Conservation (phyloP, 2,797 vertebrate species). For the Pterois miles region DNA sequence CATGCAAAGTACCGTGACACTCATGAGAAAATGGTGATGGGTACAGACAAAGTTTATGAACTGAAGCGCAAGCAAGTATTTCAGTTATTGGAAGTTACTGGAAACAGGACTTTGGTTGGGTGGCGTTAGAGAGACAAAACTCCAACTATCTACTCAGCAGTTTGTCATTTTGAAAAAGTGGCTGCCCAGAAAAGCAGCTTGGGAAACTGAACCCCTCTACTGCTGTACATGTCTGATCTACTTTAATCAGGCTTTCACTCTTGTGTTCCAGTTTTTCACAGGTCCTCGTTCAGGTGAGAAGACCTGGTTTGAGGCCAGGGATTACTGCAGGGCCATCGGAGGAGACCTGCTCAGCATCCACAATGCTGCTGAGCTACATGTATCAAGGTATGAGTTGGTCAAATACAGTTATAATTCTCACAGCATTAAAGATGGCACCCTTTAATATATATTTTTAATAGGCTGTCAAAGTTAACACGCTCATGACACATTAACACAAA, state of each 20-base stretch:
- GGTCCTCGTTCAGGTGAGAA: conserved; percentile 73
- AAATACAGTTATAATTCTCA: not conserved
- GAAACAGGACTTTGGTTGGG: too few species aligned
- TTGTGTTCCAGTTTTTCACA: conserved; percentile 67
- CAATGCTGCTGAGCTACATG: conserved; percentile 69
- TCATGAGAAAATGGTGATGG: too few species aligned
- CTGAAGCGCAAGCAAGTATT: too few species aligned
- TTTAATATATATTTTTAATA: not conserved
- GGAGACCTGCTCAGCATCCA: conserved; percentile 91
- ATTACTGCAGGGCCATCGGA: conserved; percentile 88
- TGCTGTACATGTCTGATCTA: not conserved
- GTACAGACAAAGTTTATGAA: too few species aligned
- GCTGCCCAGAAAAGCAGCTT: too few species aligned
- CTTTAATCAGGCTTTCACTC: not conserved
- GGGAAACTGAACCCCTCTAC: not conserved
- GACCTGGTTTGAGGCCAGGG: conserved; percentile 90
- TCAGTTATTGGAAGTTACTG: too few species aligned
- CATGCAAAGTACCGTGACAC: too few species aligned
- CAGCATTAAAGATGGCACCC: not conserved
- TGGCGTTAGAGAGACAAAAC: too few species aligned
- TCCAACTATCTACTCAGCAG: too few species aligned
- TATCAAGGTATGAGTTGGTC: conserved; percentile 20
- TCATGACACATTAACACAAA: too few species aligned
- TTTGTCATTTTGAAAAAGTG: too few species aligned
- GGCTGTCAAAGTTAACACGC: too few species aligned